Conservation (phyloP, 1,140 invertebrate genomes). For the Antheraea pernyi region DNA sequence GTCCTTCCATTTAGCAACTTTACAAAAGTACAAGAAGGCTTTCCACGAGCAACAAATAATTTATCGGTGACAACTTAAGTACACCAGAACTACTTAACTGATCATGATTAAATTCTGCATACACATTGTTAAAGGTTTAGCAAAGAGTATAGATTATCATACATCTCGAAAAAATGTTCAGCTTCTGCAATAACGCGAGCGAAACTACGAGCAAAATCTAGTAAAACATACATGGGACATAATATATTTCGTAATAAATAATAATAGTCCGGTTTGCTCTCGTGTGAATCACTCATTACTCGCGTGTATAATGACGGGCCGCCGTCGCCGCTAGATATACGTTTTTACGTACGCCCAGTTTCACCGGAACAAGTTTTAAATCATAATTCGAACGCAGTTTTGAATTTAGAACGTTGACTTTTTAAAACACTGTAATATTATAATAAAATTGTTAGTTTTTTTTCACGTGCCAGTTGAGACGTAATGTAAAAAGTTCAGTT, state of each 20-base stretch:
- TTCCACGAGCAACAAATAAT: too few relatives aligned
- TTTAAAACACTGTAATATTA: conserved; percentile 35
- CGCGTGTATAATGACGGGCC: conserved; percentile 68
- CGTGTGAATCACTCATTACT: conserved; percentile 57
- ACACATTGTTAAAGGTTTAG: too few relatives aligned
- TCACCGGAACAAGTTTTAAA: conserved; percentile 79
- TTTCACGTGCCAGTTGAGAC: conserved; percentile 25
- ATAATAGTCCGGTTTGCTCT: conserved; percentile 32
- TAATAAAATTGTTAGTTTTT: conserved; percentile 24
- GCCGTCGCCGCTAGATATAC: conserved; percentile 66
- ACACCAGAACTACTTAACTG: too few relatives aligned
- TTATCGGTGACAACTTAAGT: too few relatives aligned
- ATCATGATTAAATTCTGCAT: too few relatives aligned
- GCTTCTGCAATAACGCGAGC: too few relatives aligned
- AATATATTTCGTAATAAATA: not conserved
- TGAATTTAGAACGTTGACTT: conserved; percentile 76
- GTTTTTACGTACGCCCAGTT: conserved; percentile 76
- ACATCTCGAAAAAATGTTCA: too few relatives aligned
- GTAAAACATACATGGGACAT: too few relatives aligned
- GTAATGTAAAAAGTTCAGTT: conserved; percentile 8
- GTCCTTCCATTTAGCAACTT: too few relatives aligned
- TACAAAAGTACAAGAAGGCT: too few relatives aligned
- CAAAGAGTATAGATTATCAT: too few relatives aligned
- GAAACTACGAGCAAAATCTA: too few relatives aligned
- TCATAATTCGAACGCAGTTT: conserved; percentile 77